Conservation (phyloP, 2,797 vertebrate species). For the Lacerta bilineata region DNA sequence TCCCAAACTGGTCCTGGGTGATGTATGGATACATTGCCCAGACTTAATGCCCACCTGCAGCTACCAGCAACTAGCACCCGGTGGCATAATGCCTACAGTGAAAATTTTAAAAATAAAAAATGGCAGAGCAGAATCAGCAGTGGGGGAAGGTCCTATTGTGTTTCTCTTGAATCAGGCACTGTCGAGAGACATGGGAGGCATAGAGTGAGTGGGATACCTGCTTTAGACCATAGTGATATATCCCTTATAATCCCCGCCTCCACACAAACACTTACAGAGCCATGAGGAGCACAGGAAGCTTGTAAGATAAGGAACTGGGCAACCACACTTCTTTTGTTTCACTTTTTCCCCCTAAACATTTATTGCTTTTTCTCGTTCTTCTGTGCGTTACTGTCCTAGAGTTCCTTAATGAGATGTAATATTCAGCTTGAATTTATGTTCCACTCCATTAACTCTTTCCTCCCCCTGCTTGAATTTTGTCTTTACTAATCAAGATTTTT, state of each 20-base stretch:
- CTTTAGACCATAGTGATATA: neutral
- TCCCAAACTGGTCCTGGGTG: too few species aligned
- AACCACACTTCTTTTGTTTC: neutral
- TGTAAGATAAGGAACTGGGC: neutral
- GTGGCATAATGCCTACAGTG: neutral
- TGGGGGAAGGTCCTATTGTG: neutral
- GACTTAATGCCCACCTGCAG: too few species aligned
- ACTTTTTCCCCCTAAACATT: neutral
- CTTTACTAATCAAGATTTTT: neutral
- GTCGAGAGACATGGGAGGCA: neutral
- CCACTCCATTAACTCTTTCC: neutral
- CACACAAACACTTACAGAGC: neutral
- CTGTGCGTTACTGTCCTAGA: neutral
- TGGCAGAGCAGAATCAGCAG: neutral
- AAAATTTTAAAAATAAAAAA: too few species aligned
- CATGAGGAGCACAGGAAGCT: neutral
- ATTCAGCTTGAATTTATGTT: constrained; percentile 5
- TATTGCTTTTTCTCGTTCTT: neutral
- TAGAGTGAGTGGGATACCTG: neutral
- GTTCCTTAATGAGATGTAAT: neutral
- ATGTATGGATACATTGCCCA: too few species aligned
- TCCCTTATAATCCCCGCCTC: neutral
- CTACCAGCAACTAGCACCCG: too few species aligned
- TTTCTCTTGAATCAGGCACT: neutral
- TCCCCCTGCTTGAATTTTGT: neutral